A percentile compares a stretch with the other conserved stretches of the same genome.
phyloP scores from a whole-genome alignment of 1,140 invertebrate genomes.

The Danaus plexippus region DNA sequence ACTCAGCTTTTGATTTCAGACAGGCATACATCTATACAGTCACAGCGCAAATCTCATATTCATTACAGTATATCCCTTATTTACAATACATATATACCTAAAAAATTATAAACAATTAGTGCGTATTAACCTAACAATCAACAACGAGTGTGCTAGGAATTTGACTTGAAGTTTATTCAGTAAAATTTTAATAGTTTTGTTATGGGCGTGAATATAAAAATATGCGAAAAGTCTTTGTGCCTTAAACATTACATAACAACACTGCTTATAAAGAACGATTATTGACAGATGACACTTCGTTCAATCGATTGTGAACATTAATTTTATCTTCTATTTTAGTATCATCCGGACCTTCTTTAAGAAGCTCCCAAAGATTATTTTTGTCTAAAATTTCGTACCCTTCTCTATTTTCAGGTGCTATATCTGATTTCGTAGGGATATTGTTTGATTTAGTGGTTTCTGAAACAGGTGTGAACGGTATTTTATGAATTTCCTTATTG shows the following conservation, averaged over 20 bases:
- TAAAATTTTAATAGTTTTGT: slow-evolving; percentile 8
- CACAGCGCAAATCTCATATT: slow-evolving; percentile 49
- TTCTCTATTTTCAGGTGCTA: slow-evolving; percentile 70
- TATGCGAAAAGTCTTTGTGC: slow-evolving; percentile 60
- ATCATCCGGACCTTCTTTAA: slow-evolving; percentile 68
- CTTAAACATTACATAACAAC: slow-evolving; percentile 64
- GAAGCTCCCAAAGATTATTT: slow-evolving; percentile 73
- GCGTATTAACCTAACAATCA: slow-evolving; percentile 49
- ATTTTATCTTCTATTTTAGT: slow-evolving; percentile 56
- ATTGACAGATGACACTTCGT: slow-evolving; percentile 40
- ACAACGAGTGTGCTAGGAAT: slow-evolving; percentile 45
- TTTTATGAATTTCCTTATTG: slow-evolving; percentile 72
- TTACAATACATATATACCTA: slow-evolving; percentile 43
- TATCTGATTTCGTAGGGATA: slow-evolving; percentile 41
- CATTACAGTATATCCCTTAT: slow-evolving; percentile 29
- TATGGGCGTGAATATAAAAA: slow-evolving; percentile 48
- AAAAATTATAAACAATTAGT: slow-evolving; percentile 46
- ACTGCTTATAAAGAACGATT: slow-evolving; percentile 61
- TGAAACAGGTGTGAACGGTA: slow-evolving; percentile 63
- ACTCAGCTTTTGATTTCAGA: slow-evolving; percentile 13
- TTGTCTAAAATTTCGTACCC: slow-evolving; percentile 73
- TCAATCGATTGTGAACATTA: slow-evolving; percentile 46
- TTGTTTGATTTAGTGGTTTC: slow-evolving; percentile 60
- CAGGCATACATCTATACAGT: slow-evolving; percentile 37
- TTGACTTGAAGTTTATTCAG: slow-evolving; percentile 12